Evolutionary conservation across 2,888 invertebrate species (phyloP).

Genomic region (Blera fallax): DNA sequence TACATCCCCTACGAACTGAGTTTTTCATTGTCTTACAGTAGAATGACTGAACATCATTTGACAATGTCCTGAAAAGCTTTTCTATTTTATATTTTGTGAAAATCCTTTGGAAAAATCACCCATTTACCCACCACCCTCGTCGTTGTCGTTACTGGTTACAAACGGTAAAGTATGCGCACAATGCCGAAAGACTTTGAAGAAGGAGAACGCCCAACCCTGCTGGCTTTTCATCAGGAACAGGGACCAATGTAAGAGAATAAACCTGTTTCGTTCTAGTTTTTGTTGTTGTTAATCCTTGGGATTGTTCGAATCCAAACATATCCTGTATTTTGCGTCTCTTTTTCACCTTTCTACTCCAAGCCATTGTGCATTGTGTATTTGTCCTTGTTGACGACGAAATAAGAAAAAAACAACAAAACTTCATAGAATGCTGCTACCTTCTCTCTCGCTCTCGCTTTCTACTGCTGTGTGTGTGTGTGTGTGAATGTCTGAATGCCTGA

Average conservation of each 20-base stretch:
- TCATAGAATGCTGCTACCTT: too few species aligned
- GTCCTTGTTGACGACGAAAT: conserved; percentile 68
- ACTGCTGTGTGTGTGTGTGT: conserved; percentile 27
- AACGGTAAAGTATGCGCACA: conserved; percentile 27
- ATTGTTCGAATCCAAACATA: conserved; percentile 56
- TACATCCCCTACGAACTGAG: conserved; percentile 24
- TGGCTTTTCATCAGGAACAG: conserved; percentile 1
- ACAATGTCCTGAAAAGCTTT: conserved; percentile 71
- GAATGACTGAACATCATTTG: conserved; percentile 68
- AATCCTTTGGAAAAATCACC: conserved; percentile 49
- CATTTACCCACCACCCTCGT: not conserved
- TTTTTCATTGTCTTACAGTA: conserved; percentile 62
- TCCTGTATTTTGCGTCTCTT: conserved; percentile 62
- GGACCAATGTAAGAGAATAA: conserved; percentile 58
- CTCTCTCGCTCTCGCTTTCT: conserved; percentile 32
- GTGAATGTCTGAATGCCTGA: conserved; percentile 25
- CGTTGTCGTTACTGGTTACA: conserved; percentile 62
- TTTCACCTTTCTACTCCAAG: conserved; percentile 56
- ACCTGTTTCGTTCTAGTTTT: conserved; percentile 70
- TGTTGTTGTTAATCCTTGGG: conserved; percentile 67
- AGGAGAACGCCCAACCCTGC: conserved; percentile 27
- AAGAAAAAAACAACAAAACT: conserved; percentile 55
- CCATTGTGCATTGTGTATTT: conserved; percentile 52
- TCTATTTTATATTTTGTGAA: conserved; percentile 69
- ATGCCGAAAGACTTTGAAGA: conserved; percentile 43